These are phyloP conservation scores for Salminus brasiliensis DNA, from an alignment of 2,113 vertebrate genomes.

Conservation along the genomic window DNA sequence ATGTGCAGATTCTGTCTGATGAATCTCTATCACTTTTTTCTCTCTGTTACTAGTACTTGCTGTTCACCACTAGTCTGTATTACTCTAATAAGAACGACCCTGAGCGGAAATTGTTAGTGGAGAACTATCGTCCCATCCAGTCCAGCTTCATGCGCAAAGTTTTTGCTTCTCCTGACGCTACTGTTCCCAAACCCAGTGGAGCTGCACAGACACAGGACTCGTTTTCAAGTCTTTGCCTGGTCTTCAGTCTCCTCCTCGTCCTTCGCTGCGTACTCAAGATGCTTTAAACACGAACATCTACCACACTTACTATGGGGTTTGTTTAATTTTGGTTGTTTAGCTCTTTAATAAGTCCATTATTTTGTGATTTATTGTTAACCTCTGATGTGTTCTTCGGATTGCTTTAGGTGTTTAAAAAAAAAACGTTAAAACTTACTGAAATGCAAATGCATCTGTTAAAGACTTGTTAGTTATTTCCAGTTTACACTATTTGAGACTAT, in stretches of 20 bases:
- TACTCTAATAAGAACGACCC: slow-evolving; percentile 5
- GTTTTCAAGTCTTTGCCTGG: too few relatives aligned
- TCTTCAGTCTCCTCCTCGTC: not conserved
- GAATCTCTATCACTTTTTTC: not conserved
- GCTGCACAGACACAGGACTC: not conserved
- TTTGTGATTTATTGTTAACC: not conserved
- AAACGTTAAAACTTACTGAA: not conserved
- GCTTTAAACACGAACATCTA: not conserved
- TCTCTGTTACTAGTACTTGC: slow-evolving; percentile 11
- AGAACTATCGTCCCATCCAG: slow-evolving; percentile 21
- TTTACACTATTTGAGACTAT: not conserved
- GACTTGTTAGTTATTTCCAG: not conserved
- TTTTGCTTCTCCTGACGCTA: not conserved
- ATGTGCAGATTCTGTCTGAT: too few relatives aligned
- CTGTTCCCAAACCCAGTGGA: not conserved
- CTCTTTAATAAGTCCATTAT: not conserved
- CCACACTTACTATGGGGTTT: not conserved
- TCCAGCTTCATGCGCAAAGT: not conserved
- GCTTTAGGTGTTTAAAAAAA: too few relatives aligned
- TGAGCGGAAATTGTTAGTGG: not conserved
- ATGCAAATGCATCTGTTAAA: not conserved
- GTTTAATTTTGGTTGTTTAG: not conserved
- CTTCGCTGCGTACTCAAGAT: not conserved
- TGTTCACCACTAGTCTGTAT: not conserved
- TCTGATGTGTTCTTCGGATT: not conserved